These are phyloP conservation scores for Lampropteryx suffumata DNA, from an alignment of 2,888 invertebrate species.

Conservation along the genomic window DNA sequence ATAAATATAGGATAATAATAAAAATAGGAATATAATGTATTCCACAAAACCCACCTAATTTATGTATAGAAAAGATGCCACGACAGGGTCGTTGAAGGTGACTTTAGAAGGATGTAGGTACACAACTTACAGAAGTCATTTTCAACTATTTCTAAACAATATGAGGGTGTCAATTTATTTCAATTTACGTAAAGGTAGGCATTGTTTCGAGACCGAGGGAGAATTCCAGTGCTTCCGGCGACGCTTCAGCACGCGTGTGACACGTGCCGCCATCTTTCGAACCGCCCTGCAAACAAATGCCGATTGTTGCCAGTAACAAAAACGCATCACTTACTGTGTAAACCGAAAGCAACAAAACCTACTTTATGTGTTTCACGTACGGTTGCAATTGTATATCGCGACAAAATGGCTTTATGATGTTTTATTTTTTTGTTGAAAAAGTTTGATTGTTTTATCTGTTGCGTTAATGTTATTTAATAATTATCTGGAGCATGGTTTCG, in stretches of 20 bases:
- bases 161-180: slow-evolving; percentile 77
- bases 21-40: too few species aligned
- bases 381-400: slow-evolving; percentile 25
- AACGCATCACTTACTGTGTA: slow-evolving; percentile 32
- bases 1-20: too few species aligned
- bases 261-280: slow-evolving; percentile 78
- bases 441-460: slow-evolving; percentile 72
- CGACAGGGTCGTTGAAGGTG: too few species aligned
- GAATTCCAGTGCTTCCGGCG: slow-evolving; percentile 72
- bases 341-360: slow-evolving; percentile 21
- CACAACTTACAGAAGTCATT: slow-evolving; percentile 55
- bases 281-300: slow-evolving; percentile 69
- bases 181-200: slow-evolving; percentile 75
- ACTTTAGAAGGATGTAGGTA: slow-evolving; percentile 44
- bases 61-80: too few species aligned
- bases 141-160: slow-evolving; percentile 55
- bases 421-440: slow-evolving; percentile 22
- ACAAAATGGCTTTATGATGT: slow-evolving; percentile 1
- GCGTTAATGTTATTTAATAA: slow-evolving; percentile 75
- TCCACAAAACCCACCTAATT: too few species aligned
- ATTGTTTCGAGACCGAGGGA: slow-evolving; percentile 72
- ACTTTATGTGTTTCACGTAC: slow-evolving; percentile 26
- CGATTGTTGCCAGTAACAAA: slow-evolving; percentile 58
- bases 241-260: slow-evolving; percentile 73
- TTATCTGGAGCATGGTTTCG: slow-evolving; percentile 69